Percentiles rank a stretch among this genome's conserved stretches.
These are phyloP conservation scores for Phylloscopus whistleri DNA, from an alignment of 2,113 vertebrate genomes.

Conservation along the genomic window DNA sequence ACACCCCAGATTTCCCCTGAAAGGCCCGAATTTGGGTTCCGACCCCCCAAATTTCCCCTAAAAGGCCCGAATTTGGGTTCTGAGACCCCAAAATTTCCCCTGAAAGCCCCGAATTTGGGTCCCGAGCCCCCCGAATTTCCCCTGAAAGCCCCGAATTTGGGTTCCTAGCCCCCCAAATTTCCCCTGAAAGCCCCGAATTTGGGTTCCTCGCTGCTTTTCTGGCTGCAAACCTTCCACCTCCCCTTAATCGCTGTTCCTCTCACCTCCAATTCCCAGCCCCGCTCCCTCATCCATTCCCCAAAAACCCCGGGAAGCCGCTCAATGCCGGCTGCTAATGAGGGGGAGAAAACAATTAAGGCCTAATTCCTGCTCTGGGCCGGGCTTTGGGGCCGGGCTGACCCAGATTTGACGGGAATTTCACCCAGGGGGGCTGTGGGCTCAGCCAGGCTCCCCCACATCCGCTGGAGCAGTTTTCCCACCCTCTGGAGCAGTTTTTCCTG, in stretches of 20 bases:
- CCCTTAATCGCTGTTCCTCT: background rate
- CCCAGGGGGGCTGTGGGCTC: background rate
- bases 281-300: background rate
- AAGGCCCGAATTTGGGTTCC: too few species aligned
- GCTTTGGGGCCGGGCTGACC: background rate
- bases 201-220: background rate
- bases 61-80: too few species aligned
- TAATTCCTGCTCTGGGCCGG: background rate
- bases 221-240: background rate
- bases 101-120: too few species aligned
- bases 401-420: background rate
- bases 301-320: background rate
- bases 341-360: background rate
- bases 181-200: background rate
- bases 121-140: too few species aligned
- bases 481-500: background rate
- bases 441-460: background rate
- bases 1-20: too few species aligned
- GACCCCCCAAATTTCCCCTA: too few species aligned
- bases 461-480: background rate
- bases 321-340: background rate
- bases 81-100: too few species aligned
- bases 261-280: background rate
- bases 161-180: too few species aligned
- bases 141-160: too few species aligned